These are phyloP conservation scores for Synergus itoensis DNA, from an alignment of 2,888 invertebrate species.

Conservation along the genomic window DNA sequence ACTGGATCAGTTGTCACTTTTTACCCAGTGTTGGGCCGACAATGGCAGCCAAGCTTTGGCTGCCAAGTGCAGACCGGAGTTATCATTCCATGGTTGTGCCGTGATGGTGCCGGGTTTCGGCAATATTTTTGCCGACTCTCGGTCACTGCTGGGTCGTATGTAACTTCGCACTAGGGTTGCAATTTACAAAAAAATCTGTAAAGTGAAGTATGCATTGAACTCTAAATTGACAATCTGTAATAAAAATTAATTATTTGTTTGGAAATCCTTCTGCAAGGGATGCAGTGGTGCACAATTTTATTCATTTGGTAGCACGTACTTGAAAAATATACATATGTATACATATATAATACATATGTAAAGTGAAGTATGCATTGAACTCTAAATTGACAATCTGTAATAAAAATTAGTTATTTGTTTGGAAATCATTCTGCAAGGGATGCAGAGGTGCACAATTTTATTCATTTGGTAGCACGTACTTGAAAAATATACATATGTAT, in stretches of 20 bases:
- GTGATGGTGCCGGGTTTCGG: too few species aligned
- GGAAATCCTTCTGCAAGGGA: neutral
- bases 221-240: neutral
- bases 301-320: slow-evolving; percentile 35
- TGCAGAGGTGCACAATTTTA: slow-evolving; percentile 25
- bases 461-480: slow-evolving; percentile 35
- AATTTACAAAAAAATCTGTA: too few species aligned
- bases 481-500: slow-evolving; percentile 38
- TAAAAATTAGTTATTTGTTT: slow-evolving; percentile 36
- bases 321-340: slow-evolving; percentile 36
- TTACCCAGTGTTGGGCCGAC: too few species aligned
- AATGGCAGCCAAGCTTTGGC: too few species aligned
- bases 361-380: neutral
- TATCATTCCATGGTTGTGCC: too few species aligned
- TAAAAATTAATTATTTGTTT: slow-evolving; percentile 37
- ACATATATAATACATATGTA: too few species aligned
- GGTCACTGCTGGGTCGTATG: too few species aligned
- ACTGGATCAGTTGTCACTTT: too few species aligned
- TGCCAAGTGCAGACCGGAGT: too few species aligned
- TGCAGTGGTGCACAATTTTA: slow-evolving; percentile 25
- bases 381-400: neutral
- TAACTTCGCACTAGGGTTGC: too few species aligned
- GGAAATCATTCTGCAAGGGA: neutral
- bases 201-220: neutral
- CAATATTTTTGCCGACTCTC: too few species aligned